Percentiles rank a stretch among this genome's conserved stretches.
Evolutionary conservation across 2,113 vertebrate genomes (phyloP).

Genomic region (Callocephalon fimbriatum): DNA sequence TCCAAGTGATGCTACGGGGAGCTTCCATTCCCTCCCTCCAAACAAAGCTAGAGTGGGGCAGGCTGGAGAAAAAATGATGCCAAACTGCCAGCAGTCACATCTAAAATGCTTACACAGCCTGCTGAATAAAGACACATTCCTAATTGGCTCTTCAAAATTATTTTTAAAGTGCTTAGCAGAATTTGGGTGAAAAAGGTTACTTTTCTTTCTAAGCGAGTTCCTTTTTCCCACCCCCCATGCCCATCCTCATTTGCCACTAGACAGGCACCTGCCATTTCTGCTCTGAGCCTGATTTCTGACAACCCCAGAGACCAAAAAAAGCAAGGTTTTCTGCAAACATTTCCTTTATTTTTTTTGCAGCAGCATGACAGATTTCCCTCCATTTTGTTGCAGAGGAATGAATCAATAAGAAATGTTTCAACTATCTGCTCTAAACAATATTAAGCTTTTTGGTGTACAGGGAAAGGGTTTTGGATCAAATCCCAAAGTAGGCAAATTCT

Average conservation of each 20-base stretch:
- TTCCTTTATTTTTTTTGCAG: not conserved
- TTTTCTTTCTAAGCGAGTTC: not conserved
- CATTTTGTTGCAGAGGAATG: not conserved
- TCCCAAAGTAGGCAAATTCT: not conserved
- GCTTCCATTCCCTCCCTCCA: slow-evolving; percentile 13
- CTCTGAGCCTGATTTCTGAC: not conserved
- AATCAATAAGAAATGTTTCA: not conserved
- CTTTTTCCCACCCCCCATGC: not conserved
- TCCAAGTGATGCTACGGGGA: slow-evolving; percentile 11
- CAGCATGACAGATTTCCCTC: not conserved
- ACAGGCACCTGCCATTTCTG: not conserved
- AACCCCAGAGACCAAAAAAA: not conserved
- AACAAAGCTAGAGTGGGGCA: slow-evolving; percentile 23
- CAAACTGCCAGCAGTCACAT: not conserved
- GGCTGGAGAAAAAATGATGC: not conserved
- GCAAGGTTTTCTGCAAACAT: not conserved
- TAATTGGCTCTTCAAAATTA: not conserved
- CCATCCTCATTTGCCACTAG: not conserved
- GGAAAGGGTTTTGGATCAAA: not conserved
- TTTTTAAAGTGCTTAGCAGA: not conserved
- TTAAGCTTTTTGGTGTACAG: not conserved
- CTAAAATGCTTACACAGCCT: not conserved
- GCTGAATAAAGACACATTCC: not conserved
- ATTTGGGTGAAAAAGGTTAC: not conserved
- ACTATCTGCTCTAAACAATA: not conserved